These are phyloP conservation scores for Propithecus perrieri DNA, from an alignment of 2,797 vertebrate genomes.

Conservation along the genomic window DNA sequence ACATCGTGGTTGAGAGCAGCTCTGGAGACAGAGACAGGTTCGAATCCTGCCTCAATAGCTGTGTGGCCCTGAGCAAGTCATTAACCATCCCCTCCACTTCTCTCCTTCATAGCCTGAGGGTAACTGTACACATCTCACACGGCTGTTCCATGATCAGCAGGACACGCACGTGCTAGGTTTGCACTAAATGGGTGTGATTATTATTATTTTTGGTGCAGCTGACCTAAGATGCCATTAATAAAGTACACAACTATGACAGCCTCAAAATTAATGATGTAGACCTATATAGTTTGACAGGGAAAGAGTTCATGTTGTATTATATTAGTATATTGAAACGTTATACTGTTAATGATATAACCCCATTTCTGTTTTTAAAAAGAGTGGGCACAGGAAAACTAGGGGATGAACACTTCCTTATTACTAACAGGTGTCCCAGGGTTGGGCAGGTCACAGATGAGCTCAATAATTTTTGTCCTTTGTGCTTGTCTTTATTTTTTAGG, in stretches of 20 bases:
- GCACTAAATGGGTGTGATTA: not conserved
- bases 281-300: not conserved
- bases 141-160: not conserved
- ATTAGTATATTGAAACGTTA: not conserved
- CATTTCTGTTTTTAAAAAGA: not conserved
- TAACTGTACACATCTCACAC: not conserved
- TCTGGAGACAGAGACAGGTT: not conserved
- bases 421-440: not conserved
- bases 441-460: not conserved
- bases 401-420: not conserved
- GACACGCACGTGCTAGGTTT: too few species aligned
- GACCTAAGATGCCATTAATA: not conserved
- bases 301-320: not conserved
- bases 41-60: not conserved
- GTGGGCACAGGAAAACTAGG: not conserved
- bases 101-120: not conserved
- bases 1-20: not conserved
- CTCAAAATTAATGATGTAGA: not conserved
- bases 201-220: not conserved
- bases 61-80: not conserved
- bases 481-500: not conserved
- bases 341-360: not conserved
- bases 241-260: not conserved
- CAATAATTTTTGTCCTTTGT: not conserved
- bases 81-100: not conserved